phyloP scores from a whole-genome alignment of 2,113 vertebrate species.

The Cynocephalus volans region DNA sequence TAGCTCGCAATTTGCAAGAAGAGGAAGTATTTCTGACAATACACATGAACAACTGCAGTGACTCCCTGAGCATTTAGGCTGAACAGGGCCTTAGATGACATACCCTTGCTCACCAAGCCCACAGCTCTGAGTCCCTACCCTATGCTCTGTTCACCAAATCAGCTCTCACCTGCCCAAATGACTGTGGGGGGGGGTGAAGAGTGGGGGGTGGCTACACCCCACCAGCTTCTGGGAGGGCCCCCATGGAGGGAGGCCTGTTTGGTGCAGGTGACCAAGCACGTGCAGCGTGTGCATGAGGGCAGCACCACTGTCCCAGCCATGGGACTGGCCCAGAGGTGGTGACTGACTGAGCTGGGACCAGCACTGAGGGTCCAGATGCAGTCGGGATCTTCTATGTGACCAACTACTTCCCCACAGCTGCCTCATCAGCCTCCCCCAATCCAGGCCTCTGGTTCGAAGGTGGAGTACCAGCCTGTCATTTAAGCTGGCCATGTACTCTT shows the following conservation, averaged over 20 bases:
- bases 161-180: not conserved
- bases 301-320: not conserved
- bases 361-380: too few relatives aligned
- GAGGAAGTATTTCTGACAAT: not conserved
- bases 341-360: too few relatives aligned
- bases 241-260: too few relatives aligned
- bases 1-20: not conserved
- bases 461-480: too few relatives aligned
- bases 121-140: not conserved
- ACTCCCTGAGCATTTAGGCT: not conserved
- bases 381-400: too few relatives aligned
- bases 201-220: too few relatives aligned
- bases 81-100: not conserved
- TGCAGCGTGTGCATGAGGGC: not conserved
- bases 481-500: too few relatives aligned
- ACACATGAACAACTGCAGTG: not conserved
- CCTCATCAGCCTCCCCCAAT: too few relatives aligned
- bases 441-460: too few relatives aligned
- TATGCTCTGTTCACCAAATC: not conserved
- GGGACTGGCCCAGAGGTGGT: not conserved
- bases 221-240: too few relatives aligned
- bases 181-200: too few relatives aligned
- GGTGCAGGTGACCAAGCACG: not conserved
- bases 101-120: not conserved
- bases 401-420: too few relatives aligned